phyloP scores from a whole-genome alignment of 2,113 vertebrate species.

The Archilochus colubris region DNA sequence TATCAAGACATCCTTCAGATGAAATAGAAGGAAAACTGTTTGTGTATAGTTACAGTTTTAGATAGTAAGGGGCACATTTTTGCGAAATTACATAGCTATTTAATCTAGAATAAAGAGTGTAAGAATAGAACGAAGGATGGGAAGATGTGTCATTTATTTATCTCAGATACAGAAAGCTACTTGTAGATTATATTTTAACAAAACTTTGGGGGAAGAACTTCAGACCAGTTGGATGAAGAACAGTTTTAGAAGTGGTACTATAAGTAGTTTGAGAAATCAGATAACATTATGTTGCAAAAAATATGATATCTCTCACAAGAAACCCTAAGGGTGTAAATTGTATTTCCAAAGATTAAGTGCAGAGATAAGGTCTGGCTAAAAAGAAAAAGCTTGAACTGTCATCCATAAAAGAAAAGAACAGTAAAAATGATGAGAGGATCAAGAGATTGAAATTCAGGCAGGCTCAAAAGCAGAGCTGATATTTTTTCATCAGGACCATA shows the following conservation, averaged over 20 bases:
- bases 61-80: not conserved
- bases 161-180: not conserved
- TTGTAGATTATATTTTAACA: not conserved
- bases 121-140: not conserved
- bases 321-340: accelerated
- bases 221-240: not conserved
- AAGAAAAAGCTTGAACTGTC: not conserved
- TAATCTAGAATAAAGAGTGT: not conserved
- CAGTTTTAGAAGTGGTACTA: not conserved
- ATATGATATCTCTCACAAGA: not conserved
- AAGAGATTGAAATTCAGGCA: not conserved
- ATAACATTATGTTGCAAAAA: not conserved
- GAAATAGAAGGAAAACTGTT: not conserved
- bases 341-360: not conserved
- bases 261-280: not conserved
- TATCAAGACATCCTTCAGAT: not conserved
- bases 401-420: not conserved
- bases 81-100: not conserved
- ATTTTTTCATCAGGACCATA: not conserved
- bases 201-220: not conserved
- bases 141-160: not conserved
- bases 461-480: not conserved
- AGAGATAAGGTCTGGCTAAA: not conserved
- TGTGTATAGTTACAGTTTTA: not conserved
- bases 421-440: not conserved